phyloP scores from a whole-genome alignment of 2,888 invertebrate genomes.

The Cephus rjabovi region DNA sequence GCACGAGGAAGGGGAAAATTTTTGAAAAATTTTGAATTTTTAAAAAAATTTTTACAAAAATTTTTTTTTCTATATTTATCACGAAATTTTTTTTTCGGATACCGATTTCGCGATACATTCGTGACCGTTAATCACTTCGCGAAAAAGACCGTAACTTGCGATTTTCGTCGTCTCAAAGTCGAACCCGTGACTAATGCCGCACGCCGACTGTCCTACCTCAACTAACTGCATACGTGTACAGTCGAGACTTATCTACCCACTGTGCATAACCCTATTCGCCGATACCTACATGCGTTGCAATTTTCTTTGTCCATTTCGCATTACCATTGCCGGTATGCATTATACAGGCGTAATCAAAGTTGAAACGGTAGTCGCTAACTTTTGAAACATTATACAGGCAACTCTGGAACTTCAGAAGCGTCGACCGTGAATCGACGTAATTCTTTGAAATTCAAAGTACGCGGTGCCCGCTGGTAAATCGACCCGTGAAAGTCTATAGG shows the following conservation, averaged over 20 bases:
- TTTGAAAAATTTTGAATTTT: no score
- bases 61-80: no score
- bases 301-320: conserved; percentile 7
- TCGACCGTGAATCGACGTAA: neutral
- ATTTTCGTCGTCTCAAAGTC: conserved; percentile 19
- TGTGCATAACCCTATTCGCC: conserved; percentile 31
- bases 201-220: conserved; percentile 31
- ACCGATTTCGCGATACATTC: neutral
- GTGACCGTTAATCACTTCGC: neutral
- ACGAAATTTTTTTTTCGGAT: neutral
- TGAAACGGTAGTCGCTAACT: neutral
- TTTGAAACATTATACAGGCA: neutral
- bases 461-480: no score
- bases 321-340: neutral
- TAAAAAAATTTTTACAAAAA: no score
- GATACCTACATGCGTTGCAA: conserved; percentile 10
- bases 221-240: conserved; percentile 25
- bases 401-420: neutral
- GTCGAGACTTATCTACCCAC: conserved; percentile 38
- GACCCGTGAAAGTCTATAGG: neutral
- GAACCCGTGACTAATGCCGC: conserved; percentile 48
- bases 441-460: neutral
- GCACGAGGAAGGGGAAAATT: no score
- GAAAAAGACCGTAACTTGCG: neutral
- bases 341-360: neutral